Base-by-base conservation (phyloP, 30 jellyfish, hydroid and myxozoan species). In the Cassiopea andromeda region DNA sequence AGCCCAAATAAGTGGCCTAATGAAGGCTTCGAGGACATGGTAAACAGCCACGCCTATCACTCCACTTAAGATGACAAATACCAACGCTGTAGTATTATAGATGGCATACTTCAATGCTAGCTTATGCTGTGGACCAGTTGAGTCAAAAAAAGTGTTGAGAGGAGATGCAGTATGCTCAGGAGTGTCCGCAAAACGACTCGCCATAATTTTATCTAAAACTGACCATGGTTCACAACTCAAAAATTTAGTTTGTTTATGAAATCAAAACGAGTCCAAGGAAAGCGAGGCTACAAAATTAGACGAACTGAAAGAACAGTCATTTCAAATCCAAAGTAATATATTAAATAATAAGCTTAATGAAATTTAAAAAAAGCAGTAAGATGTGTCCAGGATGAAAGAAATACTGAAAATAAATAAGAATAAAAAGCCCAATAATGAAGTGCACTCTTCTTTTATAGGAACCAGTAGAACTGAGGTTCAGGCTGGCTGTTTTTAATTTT, bases 1-100 rank as follows among this genome's bases (percentile, higher is more conserved):
- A 12, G 99, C 99, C 99, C 99, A 95, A 43, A 95, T 50, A 13
- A 95, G 93, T 69, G 99, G 99, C 87, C 99, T 72, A 54, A 95
- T 75, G 88, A 95, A 95, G 1, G 96, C 92, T 74, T 95, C 98
- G 87, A 95, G 78, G 17, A 95, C 98, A 87, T 77, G 91, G 81
- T 95, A 95, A 1, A 96, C 91, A 71, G 80, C 85, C 1, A 95
- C 88, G 48, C 96, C 96, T 10, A 91, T 89, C 1, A 88, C 89
- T 75, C 95, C 93, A 82, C 99, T 89, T 48, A 95, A 19, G n/a
- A 91, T 27, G 44, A 90, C 99, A 79, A 95, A 95, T 3, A 95
- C 89, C 79, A 95, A 67, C 1, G 99, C 98, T n/a, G 99, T 97
- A 80, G 99, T 95, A 82, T 95, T 91, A 97, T 95, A 95, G 73